These are phyloP conservation scores for Hypomecis punctinalis DNA, from an alignment of 2,888 invertebrate genomes.

Conservation along the genomic window DNA sequence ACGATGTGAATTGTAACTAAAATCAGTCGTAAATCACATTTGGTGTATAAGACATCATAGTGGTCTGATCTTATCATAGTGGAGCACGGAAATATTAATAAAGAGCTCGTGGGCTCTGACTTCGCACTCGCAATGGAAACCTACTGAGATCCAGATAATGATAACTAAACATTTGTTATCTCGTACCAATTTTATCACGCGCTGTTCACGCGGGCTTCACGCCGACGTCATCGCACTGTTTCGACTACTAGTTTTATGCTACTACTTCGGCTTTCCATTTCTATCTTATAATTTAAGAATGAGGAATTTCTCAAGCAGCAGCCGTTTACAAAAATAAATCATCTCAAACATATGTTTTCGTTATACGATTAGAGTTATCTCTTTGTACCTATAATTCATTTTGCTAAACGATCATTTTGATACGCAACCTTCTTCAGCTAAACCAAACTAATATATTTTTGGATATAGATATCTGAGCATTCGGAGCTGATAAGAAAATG, in stretches of 20 bases:
- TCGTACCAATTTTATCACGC: constrained; percentile 32
- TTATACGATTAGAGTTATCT: no score
- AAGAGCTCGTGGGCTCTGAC: constrained; percentile 19
- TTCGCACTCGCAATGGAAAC: constrained; percentile 47
- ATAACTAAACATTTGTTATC: constrained; percentile 44
- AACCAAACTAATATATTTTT: neutral
- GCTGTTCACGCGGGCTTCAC: constrained; percentile 40
- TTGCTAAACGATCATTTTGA: no score
- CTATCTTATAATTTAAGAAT: neutral
- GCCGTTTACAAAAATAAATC: no score
- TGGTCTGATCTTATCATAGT: constrained; percentile 29
- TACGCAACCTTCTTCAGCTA: no score
- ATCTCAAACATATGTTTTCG: no score
- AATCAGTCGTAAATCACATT: constrained; percentile 18
- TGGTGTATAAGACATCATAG: constrained; percentile 15
- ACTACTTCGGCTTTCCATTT: constrained; percentile 1
- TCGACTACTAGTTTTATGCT: constrained; percentile 11
- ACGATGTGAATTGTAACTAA: constrained; percentile 3
- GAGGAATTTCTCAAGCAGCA: no score
- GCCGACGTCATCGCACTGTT: constrained; percentile 30
- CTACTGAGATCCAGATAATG: constrained; percentile 51
- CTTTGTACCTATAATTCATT: no score
- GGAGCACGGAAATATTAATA: constrained; percentile 23
- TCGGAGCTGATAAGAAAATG: neutral
- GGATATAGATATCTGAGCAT: neutral